Conservation (phyloP, 2,888 invertebrate species). For the Strigamia transsilvanica region DNA sequence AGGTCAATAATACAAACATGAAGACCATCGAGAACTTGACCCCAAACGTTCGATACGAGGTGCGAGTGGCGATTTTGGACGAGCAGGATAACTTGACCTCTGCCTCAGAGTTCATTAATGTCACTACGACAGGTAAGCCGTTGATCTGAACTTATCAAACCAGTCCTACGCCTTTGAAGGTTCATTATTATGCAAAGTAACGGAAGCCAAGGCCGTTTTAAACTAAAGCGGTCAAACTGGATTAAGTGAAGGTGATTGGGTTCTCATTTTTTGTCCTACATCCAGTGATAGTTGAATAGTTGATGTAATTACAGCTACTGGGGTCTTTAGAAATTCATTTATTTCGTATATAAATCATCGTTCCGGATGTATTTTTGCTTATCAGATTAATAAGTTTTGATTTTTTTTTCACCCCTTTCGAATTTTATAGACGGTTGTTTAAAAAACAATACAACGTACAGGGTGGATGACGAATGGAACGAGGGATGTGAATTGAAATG, state of each 20-base stretch:
- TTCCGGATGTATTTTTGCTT: slow-evolving; percentile 7
- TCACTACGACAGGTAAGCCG: slow-evolving; percentile 59
- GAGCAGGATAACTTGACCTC: slow-evolving; percentile 58
- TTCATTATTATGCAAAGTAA: slow-evolving; percentile 32
- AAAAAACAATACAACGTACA: slow-evolving; percentile 58
- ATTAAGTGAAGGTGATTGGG: slow-evolving; percentile 43
- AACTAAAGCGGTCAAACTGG: slow-evolving; percentile 43
- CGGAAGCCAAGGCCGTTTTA: slow-evolving; percentile 44
- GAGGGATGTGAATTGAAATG: slow-evolving; percentile 58
- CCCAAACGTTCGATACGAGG: slow-evolving; percentile 57
- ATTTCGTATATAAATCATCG: slow-evolving; percentile 13
- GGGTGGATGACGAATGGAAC: slow-evolving; percentile 57
- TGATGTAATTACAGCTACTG: slow-evolving; percentile 41
- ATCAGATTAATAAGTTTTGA: neutral
- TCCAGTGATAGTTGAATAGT: neutral
- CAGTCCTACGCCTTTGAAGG: neutral
- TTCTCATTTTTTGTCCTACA: slow-evolving; percentile 10
- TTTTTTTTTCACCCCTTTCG: neutral
- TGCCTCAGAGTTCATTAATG: slow-evolving; percentile 60
- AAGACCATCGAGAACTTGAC: slow-evolving; percentile 54
- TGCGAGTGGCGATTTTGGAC: slow-evolving; percentile 60
- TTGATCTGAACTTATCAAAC: slow-evolving; percentile 21
- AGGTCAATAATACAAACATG: slow-evolving; percentile 58
- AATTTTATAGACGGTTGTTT: slow-evolving; percentile 60
- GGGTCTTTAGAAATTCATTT: slow-evolving; percentile 27